Conservation (phyloP, 2,797 vertebrate genomes). For the Poecilia gillii region DNA sequence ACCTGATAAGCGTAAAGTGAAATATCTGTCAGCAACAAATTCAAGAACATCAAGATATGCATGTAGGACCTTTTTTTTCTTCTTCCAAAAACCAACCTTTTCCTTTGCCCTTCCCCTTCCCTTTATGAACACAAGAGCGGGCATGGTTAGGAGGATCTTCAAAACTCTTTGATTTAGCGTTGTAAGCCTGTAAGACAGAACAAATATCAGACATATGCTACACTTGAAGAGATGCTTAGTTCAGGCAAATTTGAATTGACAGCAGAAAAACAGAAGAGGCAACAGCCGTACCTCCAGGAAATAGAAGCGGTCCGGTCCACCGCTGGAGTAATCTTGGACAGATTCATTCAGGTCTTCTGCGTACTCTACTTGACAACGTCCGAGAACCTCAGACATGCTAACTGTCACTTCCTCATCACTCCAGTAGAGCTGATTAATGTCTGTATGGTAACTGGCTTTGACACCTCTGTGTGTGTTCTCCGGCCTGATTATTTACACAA, state of each 20-base stretch:
- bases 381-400: constrained; percentile 86
- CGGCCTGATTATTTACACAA: constrained; percentile 76
- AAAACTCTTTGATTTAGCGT: constrained; percentile 89
- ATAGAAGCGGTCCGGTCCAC: constrained; percentile 91
- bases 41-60: background rate
- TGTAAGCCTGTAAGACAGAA: constrained; percentile 86
- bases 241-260: background rate
- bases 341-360: constrained; percentile 89
- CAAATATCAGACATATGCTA: background rate
- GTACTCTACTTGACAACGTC: constrained; percentile 90
- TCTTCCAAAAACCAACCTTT: constrained; percentile 83
- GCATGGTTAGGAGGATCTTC: constrained; percentile 98
- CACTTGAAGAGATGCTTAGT: background rate
- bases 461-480: constrained; percentile 95
- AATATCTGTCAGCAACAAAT: background rate
- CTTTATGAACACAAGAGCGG: constrained; percentile 87
- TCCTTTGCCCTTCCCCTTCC: constrained; percentile 96
- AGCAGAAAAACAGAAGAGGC: background rate
- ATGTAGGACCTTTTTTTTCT: background rate
- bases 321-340: constrained; percentile 88
- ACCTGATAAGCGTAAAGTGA: constrained; percentile 69
- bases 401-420: constrained; percentile 91
- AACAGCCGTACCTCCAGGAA: constrained; percentile 88
- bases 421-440: constrained; percentile 97
- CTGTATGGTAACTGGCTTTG: constrained; percentile 90